phyloP scores from a whole-genome alignment of 2,888 invertebrate species.

The Drosophila meridiana region DNA sequence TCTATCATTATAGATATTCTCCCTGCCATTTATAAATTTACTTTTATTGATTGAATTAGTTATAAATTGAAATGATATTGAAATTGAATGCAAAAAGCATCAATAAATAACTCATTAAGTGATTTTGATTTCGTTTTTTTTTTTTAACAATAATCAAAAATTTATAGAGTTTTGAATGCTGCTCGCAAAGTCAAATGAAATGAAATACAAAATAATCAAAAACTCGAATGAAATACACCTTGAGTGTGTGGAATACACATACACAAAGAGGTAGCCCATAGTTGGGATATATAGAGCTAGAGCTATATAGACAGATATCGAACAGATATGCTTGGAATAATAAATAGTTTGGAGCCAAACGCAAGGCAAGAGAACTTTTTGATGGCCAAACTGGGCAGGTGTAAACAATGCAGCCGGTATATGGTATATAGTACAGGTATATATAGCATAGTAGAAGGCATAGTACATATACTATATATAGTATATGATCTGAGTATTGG shows the following conservation, averaged over 20 bases:
- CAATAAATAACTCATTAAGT: constrained; percentile 4
- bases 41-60: background rate
- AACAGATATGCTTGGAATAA: constrained; percentile 71
- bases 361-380: constrained; percentile 38
- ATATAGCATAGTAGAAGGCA: background rate
- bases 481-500: constrained; percentile 9
- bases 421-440: background rate
- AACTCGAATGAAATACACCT: constrained; percentile 62
- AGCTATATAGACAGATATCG: constrained; percentile 52
- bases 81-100: background rate
- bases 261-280: constrained; percentile 4
- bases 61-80: constrained; percentile 13
- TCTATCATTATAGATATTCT: background rate
- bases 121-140: background rate
- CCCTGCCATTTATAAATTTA: background rate
- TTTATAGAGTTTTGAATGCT: constrained; percentile 25
- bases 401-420: constrained; percentile 53
- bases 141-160: constrained; percentile 2
- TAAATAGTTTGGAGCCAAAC: constrained; percentile 58
- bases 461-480: constrained; percentile 13
- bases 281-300: background rate
- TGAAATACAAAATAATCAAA: constrained; percentile 17
- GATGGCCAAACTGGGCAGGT: constrained; percentile 42
- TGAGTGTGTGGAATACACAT: constrained; percentile 52
- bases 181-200: constrained; percentile 27